Evolutionary conservation across 2,888 invertebrate species (phyloP), one percentile per base, ranked within the genome.

Genomic region (Leucania comma): DNA sequence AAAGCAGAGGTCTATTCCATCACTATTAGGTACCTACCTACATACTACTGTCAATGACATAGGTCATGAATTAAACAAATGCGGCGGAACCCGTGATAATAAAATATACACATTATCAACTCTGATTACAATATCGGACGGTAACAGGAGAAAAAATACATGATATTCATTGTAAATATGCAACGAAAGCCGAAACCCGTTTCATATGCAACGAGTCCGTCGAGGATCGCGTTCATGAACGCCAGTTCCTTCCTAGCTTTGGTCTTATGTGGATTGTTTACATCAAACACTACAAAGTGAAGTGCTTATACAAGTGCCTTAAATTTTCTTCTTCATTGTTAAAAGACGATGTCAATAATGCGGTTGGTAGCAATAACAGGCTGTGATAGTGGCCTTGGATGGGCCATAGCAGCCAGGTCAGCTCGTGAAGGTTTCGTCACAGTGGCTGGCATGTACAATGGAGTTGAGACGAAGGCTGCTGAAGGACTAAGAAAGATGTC

Each of bases 341-440:
- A n/a, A 54, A 35, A 46, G 42, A 58, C 38, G 0, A 92, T 94
- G 93, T 85, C 90, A 4, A 81, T 91, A 61, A 92, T 86, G 17
- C 88, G 93, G 69, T 96, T 97, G 3, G 95, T 97, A 51, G 96
- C 98, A 24, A 97, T 98, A 81, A 98, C 98, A 10, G 98, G 98
- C 54, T 98, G 98, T 90, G 98, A 98, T 92, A 98, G 98, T 70
- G 98, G 98, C 3, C 96, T 98, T 22, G 98, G 98, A 68, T 98
- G 97, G 93, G 97, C 97, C 3, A 90, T 98, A 60, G 97, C 98
- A 0, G 95, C 97, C 29, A 96, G 97, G 80, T 93, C 97, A 10
- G 96, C 96, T 10, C 93, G 96, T 8, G 94, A 97, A 84, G 98
- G 98, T 0, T 96, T 98, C 81, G 96, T 97, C 4, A 98, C 98